Evolutionary conservation across 1,140 invertebrate species (phyloP), one percentile per base, ranked within the genome.

Genomic region (Hypsibius dujardini): DNA sequence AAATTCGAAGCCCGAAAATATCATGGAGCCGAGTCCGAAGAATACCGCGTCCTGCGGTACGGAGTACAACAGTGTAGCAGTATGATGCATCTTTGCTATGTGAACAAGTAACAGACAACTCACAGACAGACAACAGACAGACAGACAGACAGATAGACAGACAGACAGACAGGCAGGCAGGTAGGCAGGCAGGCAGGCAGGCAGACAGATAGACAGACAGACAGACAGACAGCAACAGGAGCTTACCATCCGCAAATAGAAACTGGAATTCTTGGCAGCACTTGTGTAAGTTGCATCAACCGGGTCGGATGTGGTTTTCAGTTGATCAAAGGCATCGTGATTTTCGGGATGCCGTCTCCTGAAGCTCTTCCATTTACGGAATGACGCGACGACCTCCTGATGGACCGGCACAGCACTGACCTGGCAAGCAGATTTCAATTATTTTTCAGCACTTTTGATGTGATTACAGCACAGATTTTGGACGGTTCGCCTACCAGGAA

Each of bases 21-120:
- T 92, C 90, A 96, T 95, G 14, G 91, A 92, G 7, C 92, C 92
- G 74, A 97, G 82, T 70, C 94, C 94, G 80, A 97, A 97, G 69
- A 56, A 56, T 7, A 56, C 50, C n/a, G 50, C 50, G 50, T 56
- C 50, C 50, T 56, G n/a, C 7, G 50, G 50, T 56, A 28, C 28
- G 28, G 28, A 28, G 28, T 28, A 28, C 28, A 28, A 28, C 28
- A 28, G 28, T 28, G 28, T 28, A 28, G 28, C 28, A 28, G 28
- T 28, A 28, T 28, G 28, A 28, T 28, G 28, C 28, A 28, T 28
- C 28, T 28, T 28, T 28, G 28, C 28, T 28, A 28, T 28, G 28
- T 28, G 28, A 28, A 28, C 28, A 28, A 28, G 28, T 28, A 28
- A 28, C 28, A 28, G 28, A 28, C 28, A 0, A 28, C 28, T 28